Conservation (phyloP, 64 coral and sea anemone genomes). For the Pocillopora damicornis region DNA sequence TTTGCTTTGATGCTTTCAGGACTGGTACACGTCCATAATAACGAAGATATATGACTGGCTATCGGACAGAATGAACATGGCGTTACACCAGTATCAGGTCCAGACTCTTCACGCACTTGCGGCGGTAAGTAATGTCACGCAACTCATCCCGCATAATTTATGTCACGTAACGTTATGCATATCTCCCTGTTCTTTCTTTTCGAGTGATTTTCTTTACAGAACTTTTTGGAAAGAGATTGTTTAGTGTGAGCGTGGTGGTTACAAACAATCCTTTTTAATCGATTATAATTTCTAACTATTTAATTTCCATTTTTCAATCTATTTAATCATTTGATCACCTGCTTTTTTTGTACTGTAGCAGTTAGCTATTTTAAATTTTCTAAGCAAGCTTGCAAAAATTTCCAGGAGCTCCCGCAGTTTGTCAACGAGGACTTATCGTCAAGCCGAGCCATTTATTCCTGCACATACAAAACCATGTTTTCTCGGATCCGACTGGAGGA, state of each 20-base stretch:
- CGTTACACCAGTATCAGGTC: slow-evolving; percentile 66
- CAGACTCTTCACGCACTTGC: slow-evolving; percentile 60
- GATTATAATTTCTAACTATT: no score
- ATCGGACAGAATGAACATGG: slow-evolving; percentile 59
- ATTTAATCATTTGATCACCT: not conserved
- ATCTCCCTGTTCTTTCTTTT: no score
- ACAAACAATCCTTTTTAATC: no score
- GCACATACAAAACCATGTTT: slow-evolving; percentile 39
- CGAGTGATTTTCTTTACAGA: not conserved
- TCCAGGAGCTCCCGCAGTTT: slow-evolving; percentile 31
- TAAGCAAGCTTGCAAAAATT: not conserved
- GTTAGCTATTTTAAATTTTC: not conserved
- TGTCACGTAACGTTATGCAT: no score
- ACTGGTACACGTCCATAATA: slow-evolving; percentile 59
- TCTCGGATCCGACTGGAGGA: slow-evolving; percentile 52
- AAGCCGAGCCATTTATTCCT: not conserved
- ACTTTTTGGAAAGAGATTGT: no score
- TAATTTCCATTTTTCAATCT: no score
- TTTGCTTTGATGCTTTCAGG: slow-evolving; percentile 6
- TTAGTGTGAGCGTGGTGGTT: no score
- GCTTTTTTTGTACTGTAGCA: not conserved
- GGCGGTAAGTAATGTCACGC: slow-evolving; percentile 53
- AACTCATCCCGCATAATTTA: not conserved
- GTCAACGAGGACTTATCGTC: slow-evolving; percentile 12
- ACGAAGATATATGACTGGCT: slow-evolving; percentile 59